These are phyloP conservation scores for Steinernema hermaphroditum DNA, from an alignment of 2,888 invertebrate genomes.

Conservation along the genomic window DNA sequence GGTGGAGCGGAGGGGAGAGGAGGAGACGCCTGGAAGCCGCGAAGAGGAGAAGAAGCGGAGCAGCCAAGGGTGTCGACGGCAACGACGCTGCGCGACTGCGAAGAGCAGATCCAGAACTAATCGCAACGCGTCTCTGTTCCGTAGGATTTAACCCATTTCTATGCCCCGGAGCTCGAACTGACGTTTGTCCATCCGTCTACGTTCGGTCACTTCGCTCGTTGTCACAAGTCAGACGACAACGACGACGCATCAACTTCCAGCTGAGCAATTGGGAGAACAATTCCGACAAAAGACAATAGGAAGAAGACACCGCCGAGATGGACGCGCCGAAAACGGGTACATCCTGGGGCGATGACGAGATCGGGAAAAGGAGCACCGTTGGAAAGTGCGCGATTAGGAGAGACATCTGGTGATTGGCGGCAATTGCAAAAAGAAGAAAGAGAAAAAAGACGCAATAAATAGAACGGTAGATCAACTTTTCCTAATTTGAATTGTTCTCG, in stretches of 20 bases:
- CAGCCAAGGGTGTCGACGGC: conserved; percentile 14
- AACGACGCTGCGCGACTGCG: conserved; percentile 32
- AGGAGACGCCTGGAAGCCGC: conserved; percentile 17
- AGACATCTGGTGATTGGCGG: neutral
- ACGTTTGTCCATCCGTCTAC: neutral
- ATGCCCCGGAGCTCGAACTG: conserved; percentile 1
- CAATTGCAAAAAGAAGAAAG: conserved; percentile 11
- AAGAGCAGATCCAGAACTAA: conserved; percentile 19
- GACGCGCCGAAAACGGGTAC: conserved; percentile 24
- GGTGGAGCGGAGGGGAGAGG: neutral
- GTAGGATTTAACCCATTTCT: conserved; percentile 28
- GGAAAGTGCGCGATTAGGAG: neutral
- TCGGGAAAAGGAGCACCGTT: neutral
- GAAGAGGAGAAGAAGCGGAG: neutral
- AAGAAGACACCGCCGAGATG: conserved; percentile 12
- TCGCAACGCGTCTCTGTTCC: conserved; percentile 32
- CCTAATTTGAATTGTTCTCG: conserved; percentile 25
- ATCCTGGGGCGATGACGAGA: neutral
- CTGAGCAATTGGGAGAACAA: conserved; percentile 1
- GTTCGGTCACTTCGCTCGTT: neutral
- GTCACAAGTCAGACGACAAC: neutral
- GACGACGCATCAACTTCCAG: neutral
- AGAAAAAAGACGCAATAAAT: conserved; percentile 27
- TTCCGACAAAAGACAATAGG: conserved; percentile 28
- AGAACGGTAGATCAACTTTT: conserved; percentile 17